Base-by-base conservation (phyloP, 2,113 vertebrate genomes). In the Megaceryle torquata region DNA sequence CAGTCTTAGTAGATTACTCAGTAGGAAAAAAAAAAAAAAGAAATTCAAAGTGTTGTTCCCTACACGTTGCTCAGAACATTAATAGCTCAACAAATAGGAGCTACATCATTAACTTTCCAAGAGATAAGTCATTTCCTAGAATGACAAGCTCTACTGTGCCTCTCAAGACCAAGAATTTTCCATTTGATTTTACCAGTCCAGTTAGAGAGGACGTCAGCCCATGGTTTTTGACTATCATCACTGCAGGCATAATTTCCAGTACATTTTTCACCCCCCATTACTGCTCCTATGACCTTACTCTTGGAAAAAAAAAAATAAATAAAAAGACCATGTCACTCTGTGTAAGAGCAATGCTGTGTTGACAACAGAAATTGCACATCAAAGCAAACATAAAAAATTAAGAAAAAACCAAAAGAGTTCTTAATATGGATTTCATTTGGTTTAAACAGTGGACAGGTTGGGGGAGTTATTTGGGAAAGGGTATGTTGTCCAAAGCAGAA, bases 401-500 rank as follows among this genome's bases (percentile, higher is more conserved):
- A 82, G 33, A 41, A 87, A 76, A 93, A 95, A 83, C 2, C 24
- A 65, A 89, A 95, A 10, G 7, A 24, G 19, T 94, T 93, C 68
- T 93, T 71, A 80, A 61, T 61, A 89, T 84, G 90, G 74, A 78
- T 93, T 92, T 86, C 20, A 84, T 60, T 96, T 89, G 63, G 44
- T 83, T 96, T 80, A 76, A 93, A 91, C 3, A 97, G 94, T 91
- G 84, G 74, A 70, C 33, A 61, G 74, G 69, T 1, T 39, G 25
- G 43, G 21, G 21, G 7, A 16, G 26, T 43, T 37, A 80, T 86
- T 69, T 74, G 70, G 91, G 88, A 67, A 93, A 18, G 54, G 75
- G 63, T 63, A 95, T 96, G 90, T 96, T 79, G 35, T 96, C 82
- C 61, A 86, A 97, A 95, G 91, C 93, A 91, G 79, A 88, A 97